A percentile compares a stretch with the other conserved stretches of the same genome.
Evolutionary conservation across 2,113 vertebrate species (phyloP).

Genomic region (Brachirus orientalis): DNA sequence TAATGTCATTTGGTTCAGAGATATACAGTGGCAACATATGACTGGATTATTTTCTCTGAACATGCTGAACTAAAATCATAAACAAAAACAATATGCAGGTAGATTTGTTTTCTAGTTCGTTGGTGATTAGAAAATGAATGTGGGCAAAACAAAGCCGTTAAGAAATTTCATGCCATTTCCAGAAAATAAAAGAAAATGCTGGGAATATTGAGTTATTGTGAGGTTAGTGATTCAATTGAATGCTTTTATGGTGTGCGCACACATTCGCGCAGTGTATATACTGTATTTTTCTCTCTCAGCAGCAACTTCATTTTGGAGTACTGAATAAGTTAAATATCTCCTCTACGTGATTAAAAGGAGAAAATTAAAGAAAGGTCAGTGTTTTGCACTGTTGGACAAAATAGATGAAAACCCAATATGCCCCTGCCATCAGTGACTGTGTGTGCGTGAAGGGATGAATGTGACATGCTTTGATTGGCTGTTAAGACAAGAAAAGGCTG

Average conservation of each 20-base stretch:
- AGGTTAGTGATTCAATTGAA: slow-evolving; percentile 6
- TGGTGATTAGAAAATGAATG: neutral
- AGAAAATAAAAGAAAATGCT: slow-evolving; percentile 6
- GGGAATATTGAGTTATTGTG: neutral
- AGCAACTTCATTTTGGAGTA: neutral
- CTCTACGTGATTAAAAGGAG: neutral
- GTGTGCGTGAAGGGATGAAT: neutral
- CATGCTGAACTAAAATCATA: too few species aligned
- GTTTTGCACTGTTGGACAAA: too few species aligned
- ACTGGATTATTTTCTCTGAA: too few species aligned
- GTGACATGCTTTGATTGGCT: neutral
- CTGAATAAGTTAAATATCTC: too few species aligned
- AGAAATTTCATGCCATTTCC: neutral
- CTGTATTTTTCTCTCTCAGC: neutral
- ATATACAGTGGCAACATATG: too few species aligned
- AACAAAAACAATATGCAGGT: too few species aligned
- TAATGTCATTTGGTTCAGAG: too few species aligned
- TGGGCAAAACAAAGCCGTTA: slow-evolving; percentile 6
- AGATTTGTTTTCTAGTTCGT: neutral
- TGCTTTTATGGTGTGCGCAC: too few species aligned
- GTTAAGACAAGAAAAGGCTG: neutral
- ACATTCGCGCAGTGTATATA: neutral
- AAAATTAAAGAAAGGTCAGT: too few species aligned
- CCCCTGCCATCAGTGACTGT: neutral
- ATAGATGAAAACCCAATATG: too few species aligned